phyloP scores from a whole-genome alignment of 2,797 vertebrate genomes.

The Lagodon rhomboides region DNA sequence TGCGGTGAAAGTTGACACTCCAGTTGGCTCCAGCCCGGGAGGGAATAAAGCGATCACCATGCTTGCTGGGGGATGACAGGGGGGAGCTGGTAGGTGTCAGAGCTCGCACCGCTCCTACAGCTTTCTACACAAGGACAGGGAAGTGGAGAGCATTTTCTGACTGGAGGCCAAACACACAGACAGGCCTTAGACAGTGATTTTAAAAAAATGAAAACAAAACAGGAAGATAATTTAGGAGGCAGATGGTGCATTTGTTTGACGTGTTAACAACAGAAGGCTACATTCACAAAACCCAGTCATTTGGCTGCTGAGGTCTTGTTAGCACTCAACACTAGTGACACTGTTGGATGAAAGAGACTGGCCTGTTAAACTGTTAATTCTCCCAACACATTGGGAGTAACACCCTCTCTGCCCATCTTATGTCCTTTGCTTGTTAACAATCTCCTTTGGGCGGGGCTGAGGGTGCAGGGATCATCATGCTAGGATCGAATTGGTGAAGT shows the following conservation, averaged over 20 bases:
- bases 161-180: constrained; percentile 49
- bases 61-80: constrained; percentile 96
- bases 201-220: constrained; percentile 56
- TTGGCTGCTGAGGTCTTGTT: constrained; percentile 63
- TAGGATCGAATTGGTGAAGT: constrained; percentile 6
- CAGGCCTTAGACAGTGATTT: constrained; percentile 46
- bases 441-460: background rate
- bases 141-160: constrained; percentile 56
- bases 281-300: constrained; percentile 63
- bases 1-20: constrained; percentile 98
- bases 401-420: background rate
- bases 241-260: constrained; percentile 72
- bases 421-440: constrained; percentile 5
- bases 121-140: constrained; percentile 82
- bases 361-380: constrained; percentile 39
- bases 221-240: constrained; percentile 54
- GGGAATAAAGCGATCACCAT: constrained; percentile 97
- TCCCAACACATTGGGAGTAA: constrained; percentile 41
- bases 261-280: constrained; percentile 68
- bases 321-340: constrained; percentile 57
- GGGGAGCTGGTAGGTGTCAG: constrained; percentile 97
- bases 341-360: constrained; percentile 47
- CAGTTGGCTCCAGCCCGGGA: constrained; percentile 98
- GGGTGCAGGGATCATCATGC: background rate
- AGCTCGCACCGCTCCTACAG: constrained; percentile 90